A percentile compares a stretch with the other conserved stretches of the same genome.
phyloP scores from a whole-genome alignment of 2,113 vertebrate genomes.

The Oenanthe melanoleuca region DNA sequence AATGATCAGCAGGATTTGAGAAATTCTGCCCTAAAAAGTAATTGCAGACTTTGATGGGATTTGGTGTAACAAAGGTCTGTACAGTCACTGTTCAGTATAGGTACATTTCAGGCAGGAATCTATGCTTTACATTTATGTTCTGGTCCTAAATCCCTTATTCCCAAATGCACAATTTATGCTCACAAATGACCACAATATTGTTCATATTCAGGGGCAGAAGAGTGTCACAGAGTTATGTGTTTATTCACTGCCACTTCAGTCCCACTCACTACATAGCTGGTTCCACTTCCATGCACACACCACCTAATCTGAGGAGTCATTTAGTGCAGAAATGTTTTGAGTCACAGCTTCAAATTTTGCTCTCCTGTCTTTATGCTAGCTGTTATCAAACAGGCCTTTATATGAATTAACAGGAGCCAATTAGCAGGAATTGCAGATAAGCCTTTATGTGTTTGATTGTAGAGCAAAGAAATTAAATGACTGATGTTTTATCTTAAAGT shows the following conservation, averaged over 20 bases:
- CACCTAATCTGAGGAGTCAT: background rate
- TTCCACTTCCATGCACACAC: background rate
- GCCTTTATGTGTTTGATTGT: constrained; percentile 8
- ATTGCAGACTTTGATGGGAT: background rate
- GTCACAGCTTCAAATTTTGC: background rate
- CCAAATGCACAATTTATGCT: background rate
- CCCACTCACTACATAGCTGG: background rate
- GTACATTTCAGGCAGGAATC: background rate
- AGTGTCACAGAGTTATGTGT: background rate
- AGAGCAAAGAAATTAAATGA: constrained; percentile 40
- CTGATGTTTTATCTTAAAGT: constrained; percentile 22
- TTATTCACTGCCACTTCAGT: background rate
- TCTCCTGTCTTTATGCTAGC: background rate
- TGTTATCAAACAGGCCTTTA: background rate
- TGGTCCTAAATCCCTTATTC: background rate
- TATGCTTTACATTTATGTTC: background rate
- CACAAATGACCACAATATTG: background rate
- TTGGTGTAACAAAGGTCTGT: background rate
- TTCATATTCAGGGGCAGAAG: background rate
- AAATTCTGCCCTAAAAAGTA: background rate
- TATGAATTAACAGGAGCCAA: constrained; percentile 34
- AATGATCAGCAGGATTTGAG: background rate
- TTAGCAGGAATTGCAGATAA: constrained; percentile 50
- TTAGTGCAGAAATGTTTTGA: background rate
- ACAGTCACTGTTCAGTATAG: background rate